Conservation (phyloP, 2,797 vertebrate genomes). For the Ispidina lecontei region DNA sequence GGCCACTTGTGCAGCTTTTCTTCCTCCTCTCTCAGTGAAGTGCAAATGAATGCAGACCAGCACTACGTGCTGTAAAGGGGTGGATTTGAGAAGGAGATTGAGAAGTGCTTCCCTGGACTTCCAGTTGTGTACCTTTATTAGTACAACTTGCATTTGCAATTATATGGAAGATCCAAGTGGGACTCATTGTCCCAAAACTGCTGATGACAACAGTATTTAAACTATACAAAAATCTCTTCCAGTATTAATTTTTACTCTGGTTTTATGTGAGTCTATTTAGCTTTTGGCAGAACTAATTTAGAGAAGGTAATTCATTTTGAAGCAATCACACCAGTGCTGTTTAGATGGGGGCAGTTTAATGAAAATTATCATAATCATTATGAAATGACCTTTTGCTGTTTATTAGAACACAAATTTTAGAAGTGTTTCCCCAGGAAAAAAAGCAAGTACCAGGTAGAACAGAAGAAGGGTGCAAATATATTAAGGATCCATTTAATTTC, state of each 20-base stretch:
- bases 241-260: neutral
- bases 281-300: conserved; percentile 55
- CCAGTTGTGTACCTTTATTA: neutral
- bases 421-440: neutral
- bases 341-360: conserved; percentile 11
- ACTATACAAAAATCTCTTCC: neutral
- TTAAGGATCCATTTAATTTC: neutral
- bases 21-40: neutral
- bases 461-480: neutral
- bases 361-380: neutral
- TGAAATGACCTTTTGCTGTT: conserved; percentile 18
- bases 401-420: conserved; percentile 13
- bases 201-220: neutral
- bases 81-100: neutral
- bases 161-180: neutral
- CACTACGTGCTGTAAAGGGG: neutral
- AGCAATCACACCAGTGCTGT: neutral
- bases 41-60: neutral
- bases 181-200: neutral
- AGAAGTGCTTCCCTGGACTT: neutral
- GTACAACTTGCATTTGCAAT: neutral
- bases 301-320: neutral
- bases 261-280: neutral
- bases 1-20: neutral
- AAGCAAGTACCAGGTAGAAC: neutral